Evolutionary conservation across 2,888 invertebrate species (phyloP).

Genomic region (Tenthredo amoena): DNA sequence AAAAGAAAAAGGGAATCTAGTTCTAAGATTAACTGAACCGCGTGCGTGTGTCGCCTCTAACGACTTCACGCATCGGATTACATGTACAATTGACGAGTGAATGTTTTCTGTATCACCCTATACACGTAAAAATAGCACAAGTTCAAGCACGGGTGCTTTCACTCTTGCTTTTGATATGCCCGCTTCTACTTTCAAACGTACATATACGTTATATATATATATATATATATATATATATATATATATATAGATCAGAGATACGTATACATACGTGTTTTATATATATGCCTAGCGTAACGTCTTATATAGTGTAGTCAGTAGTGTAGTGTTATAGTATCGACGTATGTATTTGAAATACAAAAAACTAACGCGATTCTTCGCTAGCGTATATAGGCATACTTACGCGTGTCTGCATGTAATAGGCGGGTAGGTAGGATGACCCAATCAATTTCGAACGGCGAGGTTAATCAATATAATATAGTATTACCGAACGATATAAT

Average conservation of each 20-base stretch:
- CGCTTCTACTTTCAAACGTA: slow-evolving; percentile 51
- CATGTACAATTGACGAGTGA: slow-evolving; percentile 24
- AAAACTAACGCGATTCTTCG: neutral
- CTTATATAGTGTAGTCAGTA: neutral
- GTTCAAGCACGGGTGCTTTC: slow-evolving; percentile 61
- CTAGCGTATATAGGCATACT: neutral
- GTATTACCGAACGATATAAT: neutral
- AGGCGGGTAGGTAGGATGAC: slow-evolving; percentile 5
- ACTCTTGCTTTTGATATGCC: slow-evolving; percentile 60
- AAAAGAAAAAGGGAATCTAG: neutral
- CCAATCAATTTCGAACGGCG: slow-evolving; percentile 21
- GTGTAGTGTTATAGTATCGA: neutral
- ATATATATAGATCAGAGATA: slow-evolving; percentile 12
- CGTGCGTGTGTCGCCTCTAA: neutral
- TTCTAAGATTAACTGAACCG: neutral
- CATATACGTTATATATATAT: neutral
- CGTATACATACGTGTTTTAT: neutral
- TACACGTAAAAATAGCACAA: slow-evolving; percentile 52
- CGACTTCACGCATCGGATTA: neutral
- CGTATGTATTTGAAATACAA: neutral
- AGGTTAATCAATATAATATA: slow-evolving; percentile 5
- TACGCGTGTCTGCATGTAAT: slow-evolving; percentile 1
- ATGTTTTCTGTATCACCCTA: slow-evolving; percentile 47
- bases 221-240: neutral
- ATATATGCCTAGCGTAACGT: neutral